Evolutionary conservation across 2,113 vertebrate species (phyloP).

Genomic region (Ginglymostoma cirratum): DNA sequence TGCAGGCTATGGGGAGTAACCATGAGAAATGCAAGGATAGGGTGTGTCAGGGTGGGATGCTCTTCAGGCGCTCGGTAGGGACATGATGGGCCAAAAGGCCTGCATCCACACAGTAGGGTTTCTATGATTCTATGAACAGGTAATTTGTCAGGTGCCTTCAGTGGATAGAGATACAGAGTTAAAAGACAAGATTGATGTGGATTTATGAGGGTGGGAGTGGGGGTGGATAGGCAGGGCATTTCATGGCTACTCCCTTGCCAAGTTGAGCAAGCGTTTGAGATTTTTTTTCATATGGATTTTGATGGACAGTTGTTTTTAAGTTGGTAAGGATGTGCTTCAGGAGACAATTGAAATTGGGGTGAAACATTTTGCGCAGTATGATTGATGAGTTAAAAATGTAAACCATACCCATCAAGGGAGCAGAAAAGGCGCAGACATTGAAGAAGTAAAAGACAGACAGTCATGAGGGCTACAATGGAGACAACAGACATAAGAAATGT

Average conservation of each 20-base stretch:
- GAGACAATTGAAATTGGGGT: not conserved
- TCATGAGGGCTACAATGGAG: not conserved
- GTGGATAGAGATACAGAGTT: no score
- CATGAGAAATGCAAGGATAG: no score
- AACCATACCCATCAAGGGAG: no score
- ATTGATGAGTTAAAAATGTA: not conserved
- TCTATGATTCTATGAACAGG: no score
- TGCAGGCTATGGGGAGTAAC: no score
- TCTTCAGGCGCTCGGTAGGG: no score
- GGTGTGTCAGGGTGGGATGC: no score
- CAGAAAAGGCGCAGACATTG: not conserved
- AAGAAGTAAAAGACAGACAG: not conserved
- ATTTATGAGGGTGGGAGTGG: not conserved
- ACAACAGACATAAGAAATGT: constrained; percentile 15
- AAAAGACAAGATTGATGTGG: no score
- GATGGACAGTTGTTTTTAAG: not conserved
- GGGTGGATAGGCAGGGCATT: not conserved
- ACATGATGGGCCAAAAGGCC: no score
- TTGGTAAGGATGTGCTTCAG: not conserved
- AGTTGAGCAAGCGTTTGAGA: not conserved
- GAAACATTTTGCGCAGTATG: not conserved
- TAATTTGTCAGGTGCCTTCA: no score
- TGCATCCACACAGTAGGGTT: no score
- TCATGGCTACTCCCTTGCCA: not conserved
- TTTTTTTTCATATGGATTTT: not conserved